Evolutionary conservation across 2,113 vertebrate genomes (phyloP).

Genomic region (Alethe diademata): DNA sequence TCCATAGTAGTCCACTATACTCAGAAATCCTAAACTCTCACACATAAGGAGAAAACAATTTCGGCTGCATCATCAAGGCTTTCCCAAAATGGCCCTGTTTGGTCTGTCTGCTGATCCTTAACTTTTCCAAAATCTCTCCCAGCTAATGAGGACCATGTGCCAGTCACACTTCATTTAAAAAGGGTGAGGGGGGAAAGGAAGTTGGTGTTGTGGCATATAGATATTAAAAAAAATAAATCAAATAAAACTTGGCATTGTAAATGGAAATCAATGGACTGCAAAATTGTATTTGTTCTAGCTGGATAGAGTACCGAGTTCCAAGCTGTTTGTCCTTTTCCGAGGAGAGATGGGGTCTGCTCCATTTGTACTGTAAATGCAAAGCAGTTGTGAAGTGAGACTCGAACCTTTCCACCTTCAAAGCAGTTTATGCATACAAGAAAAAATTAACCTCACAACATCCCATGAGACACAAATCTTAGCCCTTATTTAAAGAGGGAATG

Average conservation of each 20-base stretch:
- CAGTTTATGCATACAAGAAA: background rate
- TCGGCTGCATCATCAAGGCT: background rate
- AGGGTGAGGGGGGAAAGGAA: background rate
- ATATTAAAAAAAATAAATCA: conserved; percentile 32
- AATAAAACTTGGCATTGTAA: conserved; percentile 42
- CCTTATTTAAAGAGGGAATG: background rate
- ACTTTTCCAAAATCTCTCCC: background rate
- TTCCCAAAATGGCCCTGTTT: background rate
- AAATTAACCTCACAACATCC: background rate
- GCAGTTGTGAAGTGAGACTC: background rate
- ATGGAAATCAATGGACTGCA: conserved; percentile 50
- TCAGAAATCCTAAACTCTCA: background rate
- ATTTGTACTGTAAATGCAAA: background rate
- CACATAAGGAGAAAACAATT: background rate
- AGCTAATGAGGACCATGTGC: background rate
- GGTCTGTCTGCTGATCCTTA: background rate
- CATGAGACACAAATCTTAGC: background rate
- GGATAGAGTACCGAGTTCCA: background rate
- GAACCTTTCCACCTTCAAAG: background rate
- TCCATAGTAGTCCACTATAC: background rate
- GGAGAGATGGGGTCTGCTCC: background rate
- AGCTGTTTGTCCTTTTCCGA: background rate
- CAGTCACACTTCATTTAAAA: background rate
- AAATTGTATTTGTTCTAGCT: conserved; percentile 55
- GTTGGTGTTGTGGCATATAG: background rate